Evolutionary conservation across 2,113 vertebrate genomes (phyloP), one percentile per base, ranked within the genome.

Genomic region (Coregonus clupeaformis): DNA sequence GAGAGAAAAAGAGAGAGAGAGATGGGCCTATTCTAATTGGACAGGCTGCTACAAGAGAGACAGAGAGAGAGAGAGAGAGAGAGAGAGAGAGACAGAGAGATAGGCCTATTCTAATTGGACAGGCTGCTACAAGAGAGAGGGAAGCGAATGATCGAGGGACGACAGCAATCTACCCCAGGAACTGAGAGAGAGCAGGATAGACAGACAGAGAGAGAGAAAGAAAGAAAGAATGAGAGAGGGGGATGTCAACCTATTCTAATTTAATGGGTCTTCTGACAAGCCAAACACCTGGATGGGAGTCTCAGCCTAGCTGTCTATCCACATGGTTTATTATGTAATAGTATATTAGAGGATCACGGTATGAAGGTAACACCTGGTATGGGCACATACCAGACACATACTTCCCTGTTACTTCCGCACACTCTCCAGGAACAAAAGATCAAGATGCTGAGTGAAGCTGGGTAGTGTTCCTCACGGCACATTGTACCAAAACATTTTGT

Each of bases 291-390:
- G 73, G 64, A 9, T 62, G 59, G 16, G 49, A 76, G 49, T 65
- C 29, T 55, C 3, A 20, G 55, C 2, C 25, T n/a, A 32, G 16
- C 57, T 57, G 70, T 73, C 55, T 16, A 55, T 67, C 71, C 74
- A 75, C 69, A 59, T 42, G 36, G 36, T 27, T 27, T 27, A 27
- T 27, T 42, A 72, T 36, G 30, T n/a, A 22, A 24, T 27, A 27
- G 27, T 62, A 1, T 62, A n/a, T 25, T 18, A 22, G 29, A 71
- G 24, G 29, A 65, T 18, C 57, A 68, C 22, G 3, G 52, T 49
- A 71, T 71, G 65, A 71, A 71, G 25, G 71, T 25, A 79, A 49
- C 74, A 80, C 77, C 55, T 60, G 79, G 36, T 65, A 12, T 18
- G 66, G 59, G 45, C 67, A 69, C 66, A 70, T 20, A 62, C 27